phyloP scores from a whole-genome alignment of 35 echinoderm and acorn worm genomes.

The Eucidaris tribuloides region DNA sequence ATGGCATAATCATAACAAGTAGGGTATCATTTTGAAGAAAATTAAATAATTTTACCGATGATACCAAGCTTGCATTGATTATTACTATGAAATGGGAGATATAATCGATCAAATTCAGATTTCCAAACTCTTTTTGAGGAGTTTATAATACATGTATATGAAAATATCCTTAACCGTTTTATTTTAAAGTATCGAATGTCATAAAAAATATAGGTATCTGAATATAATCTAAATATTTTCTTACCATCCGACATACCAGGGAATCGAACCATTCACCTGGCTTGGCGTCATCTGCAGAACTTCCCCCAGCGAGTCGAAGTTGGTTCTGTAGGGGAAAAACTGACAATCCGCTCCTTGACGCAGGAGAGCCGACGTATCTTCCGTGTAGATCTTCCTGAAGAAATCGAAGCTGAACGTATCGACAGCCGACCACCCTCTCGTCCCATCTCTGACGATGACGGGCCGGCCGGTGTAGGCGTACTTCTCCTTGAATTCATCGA shows the following conservation, averaged over 20 bases:
- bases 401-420: slow-evolving; percentile 29
- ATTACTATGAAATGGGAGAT: too few relatives aligned
- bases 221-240: neutral
- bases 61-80: too few relatives aligned
- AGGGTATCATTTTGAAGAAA: too few relatives aligned
- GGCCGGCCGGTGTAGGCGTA: slow-evolving; percentile 27
- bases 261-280: slow-evolving; percentile 59
- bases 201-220: too few relatives aligned
- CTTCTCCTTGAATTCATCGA: neutral
- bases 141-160: too few relatives aligned
- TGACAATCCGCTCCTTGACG: slow-evolving; percentile 50
- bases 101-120: too few relatives aligned
- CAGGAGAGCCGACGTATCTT: slow-evolving; percentile 38
- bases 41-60: too few relatives aligned
- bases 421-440: slow-evolving; percentile 12
- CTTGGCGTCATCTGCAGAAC: slow-evolving; percentile 70
- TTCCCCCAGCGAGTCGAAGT: slow-evolving; percentile 65
- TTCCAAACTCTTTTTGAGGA: too few relatives aligned
- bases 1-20: too few relatives aligned
- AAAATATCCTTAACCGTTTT: too few relatives aligned
- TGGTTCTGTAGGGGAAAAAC: slow-evolving; percentile 84
- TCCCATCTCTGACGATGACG: neutral
- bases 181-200: too few relatives aligned
- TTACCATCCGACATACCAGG: slow-evolving; percentile 94
- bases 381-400: slow-evolving; percentile 14